phyloP scores from a whole-genome alignment of 1,140 invertebrate species.

The Drosophila novamexicana region DNA sequence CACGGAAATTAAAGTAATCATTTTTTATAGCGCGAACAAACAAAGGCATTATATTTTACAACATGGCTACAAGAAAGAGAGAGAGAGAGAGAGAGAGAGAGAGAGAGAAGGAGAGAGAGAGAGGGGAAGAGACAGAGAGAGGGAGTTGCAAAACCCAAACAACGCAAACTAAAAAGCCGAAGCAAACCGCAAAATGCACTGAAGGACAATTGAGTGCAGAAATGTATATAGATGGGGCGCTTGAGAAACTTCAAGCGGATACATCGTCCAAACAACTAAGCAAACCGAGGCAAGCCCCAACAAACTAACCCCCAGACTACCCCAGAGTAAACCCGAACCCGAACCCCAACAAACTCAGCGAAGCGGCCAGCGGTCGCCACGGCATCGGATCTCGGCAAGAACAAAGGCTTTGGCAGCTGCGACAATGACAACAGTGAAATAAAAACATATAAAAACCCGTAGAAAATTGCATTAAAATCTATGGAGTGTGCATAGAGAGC shows the following conservation, averaged over 20 bases:
- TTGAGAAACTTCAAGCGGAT: conserved; percentile 64
- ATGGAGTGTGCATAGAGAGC: conserved; percentile 80
- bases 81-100: conserved; percentile 8
- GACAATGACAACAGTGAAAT: conserved; percentile 77
- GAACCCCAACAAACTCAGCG: neutral
- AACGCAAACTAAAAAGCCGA: conserved; percentile 15
- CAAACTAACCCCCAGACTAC: conserved; percentile 36
- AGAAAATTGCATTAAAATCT: conserved; percentile 84
- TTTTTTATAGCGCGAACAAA: conserved; percentile 82
- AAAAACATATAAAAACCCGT: conserved; percentile 75
- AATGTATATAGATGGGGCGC: conserved; percentile 58
- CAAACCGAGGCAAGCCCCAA: conserved; percentile 29
- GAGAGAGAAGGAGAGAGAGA: conserved; percentile 1
- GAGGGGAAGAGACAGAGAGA: conserved; percentile 29
- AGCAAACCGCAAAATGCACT: conserved; percentile 67
- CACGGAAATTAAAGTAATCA: conserved; percentile 81
- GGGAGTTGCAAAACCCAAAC: neutral
- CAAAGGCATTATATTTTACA: conserved; percentile 81
- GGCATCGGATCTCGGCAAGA: conserved; percentile 57
- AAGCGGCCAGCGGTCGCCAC: conserved; percentile 25
- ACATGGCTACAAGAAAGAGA: conserved; percentile 17
- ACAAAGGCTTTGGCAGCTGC: conserved; percentile 82
- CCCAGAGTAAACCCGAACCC: neutral
- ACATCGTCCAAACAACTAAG: conserved; percentile 54
- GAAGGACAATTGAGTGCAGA: conserved; percentile 81